phyloP scores from a whole-genome alignment of 2,888 invertebrate species.

The Rotaria socialis region DNA sequence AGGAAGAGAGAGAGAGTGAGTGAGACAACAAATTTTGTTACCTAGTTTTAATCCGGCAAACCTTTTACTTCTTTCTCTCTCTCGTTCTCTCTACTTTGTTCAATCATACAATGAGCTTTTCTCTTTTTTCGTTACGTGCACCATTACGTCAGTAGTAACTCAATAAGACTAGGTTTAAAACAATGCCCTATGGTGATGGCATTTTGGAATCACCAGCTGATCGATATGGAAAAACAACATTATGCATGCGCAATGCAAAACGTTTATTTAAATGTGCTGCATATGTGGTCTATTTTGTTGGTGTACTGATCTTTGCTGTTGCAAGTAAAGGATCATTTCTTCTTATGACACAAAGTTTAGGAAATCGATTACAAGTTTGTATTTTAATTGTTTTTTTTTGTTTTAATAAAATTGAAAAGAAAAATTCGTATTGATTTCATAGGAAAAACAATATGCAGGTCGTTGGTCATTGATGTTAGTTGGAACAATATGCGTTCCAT shows the following conservation, averaged over 20 bases:
- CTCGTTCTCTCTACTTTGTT: background rate
- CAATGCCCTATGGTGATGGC: conserved; percentile 35
- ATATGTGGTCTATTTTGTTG: conserved; percentile 76
- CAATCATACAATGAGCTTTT: conserved; percentile 16
- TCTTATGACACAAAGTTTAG: conserved; percentile 49
- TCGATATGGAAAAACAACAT: conserved; percentile 43
- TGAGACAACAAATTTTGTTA: conserved; percentile 21
- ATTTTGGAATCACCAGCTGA: conserved; percentile 46
- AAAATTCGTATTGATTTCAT: background rate
- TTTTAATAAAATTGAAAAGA: too few species aligned
- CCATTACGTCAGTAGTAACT: conserved; percentile 25
- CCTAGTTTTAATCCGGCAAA: conserved; percentile 28
- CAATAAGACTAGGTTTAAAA: background rate
- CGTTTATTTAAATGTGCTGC: conserved; percentile 65
- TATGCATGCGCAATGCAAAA: conserved; percentile 43
- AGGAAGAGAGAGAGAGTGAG: background rate
- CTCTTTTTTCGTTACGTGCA: background rate
- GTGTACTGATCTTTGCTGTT: conserved; percentile 78
- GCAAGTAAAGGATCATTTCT: conserved; percentile 76
- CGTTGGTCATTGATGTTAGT: conserved; percentile 46
- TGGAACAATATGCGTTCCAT: conserved; percentile 44
- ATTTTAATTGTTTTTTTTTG: background rate
- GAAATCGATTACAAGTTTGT: conserved; percentile 44
- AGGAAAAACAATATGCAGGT: conserved; percentile 47
- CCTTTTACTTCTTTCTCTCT: conserved; percentile 18